Evolutionary conservation across 2,888 invertebrate species (phyloP).

Genomic region (Cryptus armator): DNA sequence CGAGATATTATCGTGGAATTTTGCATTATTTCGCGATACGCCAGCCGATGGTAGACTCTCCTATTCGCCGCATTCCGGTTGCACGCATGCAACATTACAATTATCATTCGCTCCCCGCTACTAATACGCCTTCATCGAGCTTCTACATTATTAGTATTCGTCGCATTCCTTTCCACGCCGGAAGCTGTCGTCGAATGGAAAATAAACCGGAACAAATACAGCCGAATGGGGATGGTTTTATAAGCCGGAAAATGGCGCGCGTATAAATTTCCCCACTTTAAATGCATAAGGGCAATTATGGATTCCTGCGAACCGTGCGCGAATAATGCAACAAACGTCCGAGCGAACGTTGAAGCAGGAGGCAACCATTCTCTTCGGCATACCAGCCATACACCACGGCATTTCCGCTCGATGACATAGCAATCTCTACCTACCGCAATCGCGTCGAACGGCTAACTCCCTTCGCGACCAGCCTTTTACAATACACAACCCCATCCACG

Average conservation of each 20-base stretch:
- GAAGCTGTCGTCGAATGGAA: neutral
- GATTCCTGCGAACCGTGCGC: neutral
- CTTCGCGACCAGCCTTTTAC: slow-evolving; percentile 23
- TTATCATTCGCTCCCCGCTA: neutral
- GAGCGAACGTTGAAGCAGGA: neutral
- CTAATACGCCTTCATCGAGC: neutral
- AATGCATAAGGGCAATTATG: slow-evolving; percentile 14
- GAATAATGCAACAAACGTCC: neutral
- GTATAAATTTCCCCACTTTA: neutral
- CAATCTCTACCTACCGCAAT: slow-evolving; percentile 14
- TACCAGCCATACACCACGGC: slow-evolving; percentile 13
- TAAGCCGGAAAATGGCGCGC: neutral
- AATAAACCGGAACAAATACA: neutral
- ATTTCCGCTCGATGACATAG: slow-evolving; percentile 30
- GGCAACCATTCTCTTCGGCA: neutral
- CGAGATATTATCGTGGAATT: slow-evolving; percentile 7
- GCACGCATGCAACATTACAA: neutral
- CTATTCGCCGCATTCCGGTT: neutral
- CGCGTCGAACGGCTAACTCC: neutral
- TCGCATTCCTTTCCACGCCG: neutral
- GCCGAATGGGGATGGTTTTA: neutral
- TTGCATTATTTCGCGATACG: slow-evolving; percentile 17
- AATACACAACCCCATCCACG: slow-evolving; percentile 6
- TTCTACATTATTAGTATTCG: neutral
- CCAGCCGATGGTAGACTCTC: neutral